A percentile compares a stretch with the other conserved stretches of the same genome.
phyloP scores from a whole-genome alignment of 2,888 invertebrate genomes.

The Tachystola acroxantha region DNA sequence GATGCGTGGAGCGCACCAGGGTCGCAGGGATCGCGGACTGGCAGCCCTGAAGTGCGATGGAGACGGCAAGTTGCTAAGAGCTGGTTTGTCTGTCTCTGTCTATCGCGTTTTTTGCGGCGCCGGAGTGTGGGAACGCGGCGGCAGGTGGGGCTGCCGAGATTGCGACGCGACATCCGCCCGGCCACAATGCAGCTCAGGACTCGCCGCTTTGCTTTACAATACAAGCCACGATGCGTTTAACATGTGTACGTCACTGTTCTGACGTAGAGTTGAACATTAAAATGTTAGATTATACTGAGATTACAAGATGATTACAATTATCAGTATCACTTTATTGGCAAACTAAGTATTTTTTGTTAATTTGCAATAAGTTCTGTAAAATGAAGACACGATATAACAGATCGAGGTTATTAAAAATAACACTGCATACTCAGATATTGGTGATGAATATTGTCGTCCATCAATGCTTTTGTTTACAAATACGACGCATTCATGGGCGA shows the following conservation, averaged over 20 bases:
- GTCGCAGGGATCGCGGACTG: conserved; percentile 23
- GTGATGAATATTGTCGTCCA: conserved; percentile 3
- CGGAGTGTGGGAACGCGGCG: conserved; percentile 76
- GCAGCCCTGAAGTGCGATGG: conserved; percentile 59
- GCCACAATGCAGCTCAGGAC: conserved; percentile 70
- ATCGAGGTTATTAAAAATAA: not conserved
- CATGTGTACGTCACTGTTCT: conserved; percentile 35
- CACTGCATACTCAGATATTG: not conserved
- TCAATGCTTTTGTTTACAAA: conserved; percentile 52
- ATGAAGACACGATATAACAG: too few relatives aligned
- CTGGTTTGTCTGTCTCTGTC: conserved; percentile 46
- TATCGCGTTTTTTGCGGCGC: conserved; percentile 73
- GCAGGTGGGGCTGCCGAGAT: conserved; percentile 77
- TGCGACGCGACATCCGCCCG: conserved; percentile 77
- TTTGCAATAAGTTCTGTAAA: too few relatives aligned
- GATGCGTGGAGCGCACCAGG: conserved; percentile 42
- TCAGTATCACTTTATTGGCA: too few relatives aligned
- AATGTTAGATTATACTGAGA: too few relatives aligned
- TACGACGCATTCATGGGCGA: conserved; percentile 26
- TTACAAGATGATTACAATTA: too few relatives aligned
- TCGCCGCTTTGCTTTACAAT: conserved; percentile 62
- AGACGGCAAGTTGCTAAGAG: conserved; percentile 47
- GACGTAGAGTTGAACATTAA: too few relatives aligned
- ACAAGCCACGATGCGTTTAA: conserved; percentile 56
- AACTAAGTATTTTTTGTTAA: too few relatives aligned